Percentiles rank a stretch among this genome's conserved stretches.
Conservation (phyloP, 2,797 vertebrate genomes). For the Phoxinus dragarum region DNA sequence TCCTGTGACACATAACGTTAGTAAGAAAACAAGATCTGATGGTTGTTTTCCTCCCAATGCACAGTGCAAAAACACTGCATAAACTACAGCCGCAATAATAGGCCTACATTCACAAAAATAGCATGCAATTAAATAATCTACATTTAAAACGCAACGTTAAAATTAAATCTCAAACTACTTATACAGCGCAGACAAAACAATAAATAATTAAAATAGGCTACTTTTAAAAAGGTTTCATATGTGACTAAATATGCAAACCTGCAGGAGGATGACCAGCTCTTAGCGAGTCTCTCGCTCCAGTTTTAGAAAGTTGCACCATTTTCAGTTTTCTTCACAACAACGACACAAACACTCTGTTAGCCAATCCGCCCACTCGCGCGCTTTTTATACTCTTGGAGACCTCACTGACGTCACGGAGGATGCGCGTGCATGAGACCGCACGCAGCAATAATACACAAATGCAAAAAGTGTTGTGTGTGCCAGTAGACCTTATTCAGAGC, state of each 20-base stretch:
- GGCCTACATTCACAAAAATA: neutral
- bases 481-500: no score
- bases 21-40: neutral
- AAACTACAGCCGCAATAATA: neutral
- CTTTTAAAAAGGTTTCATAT: no score
- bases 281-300: slow-evolving; percentile 66
- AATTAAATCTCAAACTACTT: neutral
- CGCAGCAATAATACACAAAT: neutral
- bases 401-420: neutral
- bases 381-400: slow-evolving; percentile 39
- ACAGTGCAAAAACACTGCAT: neutral
- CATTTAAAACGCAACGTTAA: neutral
- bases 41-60: neutral
- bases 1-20: neutral
- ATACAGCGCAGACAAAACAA: neutral
- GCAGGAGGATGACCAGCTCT: slow-evolving; percentile 81
- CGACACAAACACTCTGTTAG: neutral
- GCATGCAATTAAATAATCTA: neutral
- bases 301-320: slow-evolving; percentile 77
- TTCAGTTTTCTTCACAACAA: slow-evolving; percentile 32
- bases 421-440: neutral
- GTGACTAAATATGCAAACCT: slow-evolving; percentile 66
- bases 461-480: neutral
- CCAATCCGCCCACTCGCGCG: neutral
- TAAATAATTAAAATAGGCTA: no score